phyloP scores from a whole-genome alignment of 2,888 invertebrate species.

The Hirtodrosophila trivittata region DNA sequence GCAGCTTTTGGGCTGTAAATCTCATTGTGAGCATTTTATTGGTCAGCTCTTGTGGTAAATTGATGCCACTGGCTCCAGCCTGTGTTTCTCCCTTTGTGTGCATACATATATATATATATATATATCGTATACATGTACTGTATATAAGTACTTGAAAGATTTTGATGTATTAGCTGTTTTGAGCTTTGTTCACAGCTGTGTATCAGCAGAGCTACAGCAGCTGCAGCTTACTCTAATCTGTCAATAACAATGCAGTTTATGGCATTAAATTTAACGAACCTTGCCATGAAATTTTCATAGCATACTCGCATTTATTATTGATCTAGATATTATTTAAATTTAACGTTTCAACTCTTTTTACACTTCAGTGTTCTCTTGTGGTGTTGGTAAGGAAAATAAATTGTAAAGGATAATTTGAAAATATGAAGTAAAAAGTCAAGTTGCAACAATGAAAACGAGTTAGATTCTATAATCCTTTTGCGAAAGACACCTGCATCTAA shows the following conservation, averaged over 20 bases:
- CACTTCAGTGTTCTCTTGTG: too few relatives aligned
- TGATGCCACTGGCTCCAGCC: slow-evolving; percentile 43
- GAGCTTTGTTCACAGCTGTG: slow-evolving; percentile 20
- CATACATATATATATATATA: background rate
- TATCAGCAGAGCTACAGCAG: slow-evolving; percentile 12
- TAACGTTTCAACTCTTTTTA: too few relatives aligned
- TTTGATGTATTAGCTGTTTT: slow-evolving; percentile 30
- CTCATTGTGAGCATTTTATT: slow-evolving; percentile 68
- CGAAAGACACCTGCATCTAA: too few relatives aligned
- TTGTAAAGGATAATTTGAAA: too few relatives aligned
- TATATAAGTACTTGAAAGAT: slow-evolving; percentile 22
- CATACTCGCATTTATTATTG: too few relatives aligned
- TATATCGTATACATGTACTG: slow-evolving; percentile 10
- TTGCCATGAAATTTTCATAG: too few relatives aligned
- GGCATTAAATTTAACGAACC: background rate
- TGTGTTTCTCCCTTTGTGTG: background rate
- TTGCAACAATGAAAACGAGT: too few relatives aligned
- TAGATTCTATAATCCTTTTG: too few relatives aligned
- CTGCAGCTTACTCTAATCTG: background rate
- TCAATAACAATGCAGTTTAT: slow-evolving; percentile 2
- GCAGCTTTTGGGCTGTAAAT: slow-evolving; percentile 73
- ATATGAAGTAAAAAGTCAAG: too few relatives aligned
- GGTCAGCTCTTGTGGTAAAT: slow-evolving; percentile 52
- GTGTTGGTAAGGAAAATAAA: too few relatives aligned
- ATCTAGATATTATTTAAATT: too few relatives aligned